Evolutionary conservation across 2,113 vertebrate species (phyloP), one percentile per base, ranked within the genome.

Genomic region (Potamarius usumacintae): DNA sequence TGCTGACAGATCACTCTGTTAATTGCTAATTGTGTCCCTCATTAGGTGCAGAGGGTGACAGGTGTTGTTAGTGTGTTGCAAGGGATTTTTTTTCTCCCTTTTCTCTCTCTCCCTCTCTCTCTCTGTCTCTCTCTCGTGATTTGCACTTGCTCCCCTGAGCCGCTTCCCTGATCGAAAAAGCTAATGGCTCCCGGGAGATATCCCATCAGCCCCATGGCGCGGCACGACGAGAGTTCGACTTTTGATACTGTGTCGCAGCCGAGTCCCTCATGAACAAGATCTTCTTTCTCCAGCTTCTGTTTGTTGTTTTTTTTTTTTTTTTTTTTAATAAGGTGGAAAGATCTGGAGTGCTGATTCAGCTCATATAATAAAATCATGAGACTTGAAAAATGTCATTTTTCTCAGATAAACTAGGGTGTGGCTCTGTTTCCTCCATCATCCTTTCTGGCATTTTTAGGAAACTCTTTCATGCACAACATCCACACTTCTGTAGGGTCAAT

Each of bases 21-120:
- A 96, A 96, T 96, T 96, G 95, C 94, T 95, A 96, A 96, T 95
- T 95, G 95, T 95, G 95, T 95, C 94, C 95, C 95, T 96, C 95
- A 96, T 96, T 96, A 96, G 93, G 93, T 91, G 90, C 90, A 69
- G 93, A 92, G 86, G 95, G 95, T 96, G 95, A 96, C 95, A 96
- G 95, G 95, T 96, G 95, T 95, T 95, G 95, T 94, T 94, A 95
- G 95, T 93, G 92, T 95, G 94, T 94, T 94, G 93, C 93, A 93
- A 95, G 93, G 82, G 69, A n/a, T 67, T 94, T 94, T 92, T 92
- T 93, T 87, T 80, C 89, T 87, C 55, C 91, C 92, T 94, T 94
- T 94, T 91, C 92, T 85, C 84, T 50, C 22, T 55, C 15, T 63
- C 42, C 53, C 10, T 57, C 62, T 94, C 94, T 90, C 90, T 92